Evolutionary conservation across 2,797 vertebrate species (phyloP).

Genomic region (Jordanella pulchra): DNA sequence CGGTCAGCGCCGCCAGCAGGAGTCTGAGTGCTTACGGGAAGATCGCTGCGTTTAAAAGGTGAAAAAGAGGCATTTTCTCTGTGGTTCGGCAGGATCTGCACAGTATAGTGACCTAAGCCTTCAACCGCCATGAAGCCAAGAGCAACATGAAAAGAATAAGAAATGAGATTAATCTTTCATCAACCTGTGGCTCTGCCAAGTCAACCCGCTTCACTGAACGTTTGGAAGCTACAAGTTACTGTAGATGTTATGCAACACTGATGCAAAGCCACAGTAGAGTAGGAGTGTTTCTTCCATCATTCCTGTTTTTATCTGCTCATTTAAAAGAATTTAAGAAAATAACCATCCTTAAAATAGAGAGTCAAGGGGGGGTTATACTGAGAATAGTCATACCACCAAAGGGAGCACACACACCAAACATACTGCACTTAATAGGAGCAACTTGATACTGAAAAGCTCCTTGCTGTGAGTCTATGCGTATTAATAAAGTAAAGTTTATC

Average conservation of each 20-base stretch:
- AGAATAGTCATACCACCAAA: background rate
- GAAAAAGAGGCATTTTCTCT: conserved; percentile 47
- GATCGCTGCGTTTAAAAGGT: conserved; percentile 36
- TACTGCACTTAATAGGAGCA: no score
- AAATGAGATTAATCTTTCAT: conserved; percentile 51
- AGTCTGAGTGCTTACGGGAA: conserved; percentile 44
- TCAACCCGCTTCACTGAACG: conserved; percentile 26
- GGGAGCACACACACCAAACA: background rate
- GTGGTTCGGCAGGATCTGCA: conserved; percentile 29
- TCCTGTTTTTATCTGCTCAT: background rate
- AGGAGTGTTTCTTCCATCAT: background rate
- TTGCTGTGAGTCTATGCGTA: no score
- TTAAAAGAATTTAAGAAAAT: no score
- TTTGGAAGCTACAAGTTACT: conserved; percentile 25
- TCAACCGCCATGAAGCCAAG: conserved; percentile 37
- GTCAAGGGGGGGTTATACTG: background rate
- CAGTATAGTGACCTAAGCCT: conserved; percentile 34
- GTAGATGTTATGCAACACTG: background rate
- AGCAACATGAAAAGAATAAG: conserved; percentile 51
- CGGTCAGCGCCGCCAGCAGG: conserved; percentile 37
- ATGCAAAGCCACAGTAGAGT: background rate
- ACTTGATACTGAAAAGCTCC: no score
- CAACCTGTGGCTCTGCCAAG: conserved; percentile 26
- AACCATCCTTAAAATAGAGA: background rate
- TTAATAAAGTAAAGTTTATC: no score